A percentile compares a stretch with the other conserved stretches of the same genome.
phyloP scores from a whole-genome alignment of 1,140 invertebrate genomes.

The Ganaspis sp. region DNA sequence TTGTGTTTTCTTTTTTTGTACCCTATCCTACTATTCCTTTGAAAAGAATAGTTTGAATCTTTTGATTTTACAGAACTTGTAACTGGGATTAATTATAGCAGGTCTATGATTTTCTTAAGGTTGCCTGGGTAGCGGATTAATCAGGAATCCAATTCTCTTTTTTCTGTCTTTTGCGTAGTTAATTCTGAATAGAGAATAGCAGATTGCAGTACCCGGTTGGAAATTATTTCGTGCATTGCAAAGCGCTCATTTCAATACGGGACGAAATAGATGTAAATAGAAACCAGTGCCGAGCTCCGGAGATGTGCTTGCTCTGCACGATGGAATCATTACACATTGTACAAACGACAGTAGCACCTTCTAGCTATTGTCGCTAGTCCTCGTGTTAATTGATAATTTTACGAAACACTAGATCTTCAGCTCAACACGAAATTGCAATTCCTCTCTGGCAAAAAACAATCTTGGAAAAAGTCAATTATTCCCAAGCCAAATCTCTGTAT shows the following conservation, averaged over 20 bases:
- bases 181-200: not conserved
- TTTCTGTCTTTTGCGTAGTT: not conserved
- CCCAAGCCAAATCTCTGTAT: too few relatives aligned
- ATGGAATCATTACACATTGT: conserved; percentile 39
- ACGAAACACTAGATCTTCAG: conserved; percentile 39
- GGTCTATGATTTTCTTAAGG: too few relatives aligned
- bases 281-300: not conserved
- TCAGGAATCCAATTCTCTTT: not conserved
- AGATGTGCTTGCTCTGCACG: conserved; percentile 36
- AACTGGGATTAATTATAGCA: too few relatives aligned
- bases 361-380: conserved; percentile 64
- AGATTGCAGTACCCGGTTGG: not conserved
- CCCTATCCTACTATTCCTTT: too few relatives aligned
- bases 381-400: conserved; percentile 68
- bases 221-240: conserved; percentile 14
- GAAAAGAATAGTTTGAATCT: too few relatives aligned
- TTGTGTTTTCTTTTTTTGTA: too few relatives aligned
- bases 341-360: conserved; percentile 55
- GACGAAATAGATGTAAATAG: conserved; percentile 2
- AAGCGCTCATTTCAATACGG: conserved; percentile 8
- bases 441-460: not conserved
- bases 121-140: too few relatives aligned
- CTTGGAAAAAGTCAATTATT: too few relatives aligned
- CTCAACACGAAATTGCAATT: not conserved
- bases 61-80: too few relatives aligned